A percentile compares a stretch with the other conserved stretches of the same genome.
phyloP scores from a whole-genome alignment of 2,113 vertebrate species.

The Pagrus major region DNA sequence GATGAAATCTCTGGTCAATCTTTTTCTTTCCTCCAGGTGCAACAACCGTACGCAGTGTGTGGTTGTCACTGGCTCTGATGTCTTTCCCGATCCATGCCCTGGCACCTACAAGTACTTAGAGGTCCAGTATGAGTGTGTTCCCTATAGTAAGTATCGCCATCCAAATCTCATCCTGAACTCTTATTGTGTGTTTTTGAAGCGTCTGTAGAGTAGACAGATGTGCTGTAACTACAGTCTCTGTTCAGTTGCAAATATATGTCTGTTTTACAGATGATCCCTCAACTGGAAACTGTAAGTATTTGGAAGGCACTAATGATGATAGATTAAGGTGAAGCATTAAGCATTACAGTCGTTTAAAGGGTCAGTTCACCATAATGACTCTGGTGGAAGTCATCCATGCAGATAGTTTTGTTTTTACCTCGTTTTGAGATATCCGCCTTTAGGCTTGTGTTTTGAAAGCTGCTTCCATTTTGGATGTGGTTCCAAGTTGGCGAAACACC shows the following conservation, averaged over 20 bases:
- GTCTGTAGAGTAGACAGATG: slow-evolving; percentile 40
- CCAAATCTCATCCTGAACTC: slow-evolving; percentile 67
- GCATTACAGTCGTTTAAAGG: slow-evolving; percentile 36
- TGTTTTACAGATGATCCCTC: slow-evolving; percentile 34
- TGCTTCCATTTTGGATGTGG: slow-evolving; percentile 8
- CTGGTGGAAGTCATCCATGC: slow-evolving; percentile 5
- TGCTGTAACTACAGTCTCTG: slow-evolving; percentile 41
- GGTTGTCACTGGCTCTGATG: slow-evolving; percentile 98
- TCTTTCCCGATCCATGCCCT: slow-evolving; percentile 99
- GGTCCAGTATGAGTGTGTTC: slow-evolving; percentile 99
- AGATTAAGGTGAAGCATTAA: slow-evolving; percentile 15
- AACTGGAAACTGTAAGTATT: slow-evolving; percentile 28
- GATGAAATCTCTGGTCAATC: slow-evolving; percentile 81
- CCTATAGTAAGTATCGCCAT: slow-evolving; percentile 96
- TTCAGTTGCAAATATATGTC: slow-evolving; percentile 14
- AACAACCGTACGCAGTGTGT: slow-evolving; percentile 99
- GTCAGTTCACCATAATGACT: slow-evolving; percentile 26
- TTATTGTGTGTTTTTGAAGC: slow-evolving; percentile 52
- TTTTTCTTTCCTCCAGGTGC: slow-evolving; percentile 89
- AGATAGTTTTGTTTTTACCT: slow-evolving; percentile 18
- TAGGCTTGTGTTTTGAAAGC: neutral
- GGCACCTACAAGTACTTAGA: slow-evolving; percentile 99
- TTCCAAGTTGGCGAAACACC: slow-evolving; percentile 3
- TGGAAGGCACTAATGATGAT: slow-evolving; percentile 12
- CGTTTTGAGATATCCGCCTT: neutral